Conservation (phyloP, 2,797 vertebrate species). For the Cirrhinus mrigala region DNA sequence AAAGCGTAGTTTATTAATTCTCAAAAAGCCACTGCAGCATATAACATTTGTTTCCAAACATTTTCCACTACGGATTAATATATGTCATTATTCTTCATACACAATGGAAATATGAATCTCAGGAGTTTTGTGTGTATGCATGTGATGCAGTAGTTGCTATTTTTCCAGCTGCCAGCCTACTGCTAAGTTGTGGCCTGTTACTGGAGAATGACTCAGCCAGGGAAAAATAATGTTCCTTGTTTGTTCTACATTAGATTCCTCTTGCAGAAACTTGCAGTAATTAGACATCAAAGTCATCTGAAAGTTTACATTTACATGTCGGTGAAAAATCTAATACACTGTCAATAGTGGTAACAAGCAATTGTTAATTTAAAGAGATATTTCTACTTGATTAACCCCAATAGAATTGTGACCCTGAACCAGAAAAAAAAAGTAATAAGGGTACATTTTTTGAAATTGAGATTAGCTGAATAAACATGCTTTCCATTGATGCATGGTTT, state of each 20-base stretch:
- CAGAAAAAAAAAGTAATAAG: too few relatives aligned
- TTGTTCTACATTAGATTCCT: slow-evolving; percentile 1
- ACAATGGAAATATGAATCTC: neutral
- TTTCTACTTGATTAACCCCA: neutral
- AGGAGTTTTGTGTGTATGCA: neutral
- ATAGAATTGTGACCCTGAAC: neutral
- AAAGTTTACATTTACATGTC: neutral
- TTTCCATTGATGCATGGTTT: too few relatives aligned
- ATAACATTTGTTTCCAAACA: neutral
- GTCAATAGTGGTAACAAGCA: too few relatives aligned
- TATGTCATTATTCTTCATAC: neutral
- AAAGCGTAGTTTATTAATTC: neutral
- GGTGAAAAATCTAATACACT: neutral
- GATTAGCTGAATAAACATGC: too few relatives aligned
- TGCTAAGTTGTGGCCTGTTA: neutral
- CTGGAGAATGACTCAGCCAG: slow-evolving; percentile 14
- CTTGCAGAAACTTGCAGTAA: neutral
- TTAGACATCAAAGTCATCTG: slow-evolving; percentile 31
- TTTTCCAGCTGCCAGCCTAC: neutral
- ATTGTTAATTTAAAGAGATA: neutral
- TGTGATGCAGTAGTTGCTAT: neutral
- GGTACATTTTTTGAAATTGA: too few relatives aligned
- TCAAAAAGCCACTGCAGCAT: neutral
- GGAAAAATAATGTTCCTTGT: neutral
- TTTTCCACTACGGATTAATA: neutral